These are phyloP conservation scores for Eulimnadia texana DNA, from an alignment of 1,140 invertebrate genomes.

Conservation along the genomic window DNA sequence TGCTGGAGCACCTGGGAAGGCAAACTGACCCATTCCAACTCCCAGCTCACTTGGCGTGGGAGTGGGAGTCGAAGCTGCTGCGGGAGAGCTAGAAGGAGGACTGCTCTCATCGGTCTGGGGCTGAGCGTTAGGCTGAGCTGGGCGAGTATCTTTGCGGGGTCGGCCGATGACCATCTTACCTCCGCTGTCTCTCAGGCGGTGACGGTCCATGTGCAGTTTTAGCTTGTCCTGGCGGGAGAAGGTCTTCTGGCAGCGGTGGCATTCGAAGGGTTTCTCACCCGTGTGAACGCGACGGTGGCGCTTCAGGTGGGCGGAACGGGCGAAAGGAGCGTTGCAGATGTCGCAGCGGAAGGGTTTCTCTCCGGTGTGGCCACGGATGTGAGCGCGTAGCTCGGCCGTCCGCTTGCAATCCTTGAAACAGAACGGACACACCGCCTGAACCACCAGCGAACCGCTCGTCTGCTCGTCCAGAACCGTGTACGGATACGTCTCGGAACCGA, in stretches of 20 bases:
- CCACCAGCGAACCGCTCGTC: conserved; percentile 8
- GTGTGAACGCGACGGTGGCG: conserved; percentile 33
- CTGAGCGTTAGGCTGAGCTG: no score
- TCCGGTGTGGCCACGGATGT: conserved; percentile 29
- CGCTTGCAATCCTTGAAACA: conserved; percentile 22
- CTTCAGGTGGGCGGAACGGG: conserved; percentile 30
- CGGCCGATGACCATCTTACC: conserved; percentile 7
- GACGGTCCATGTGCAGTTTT: conserved; percentile 23
- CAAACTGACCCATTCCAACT: conserved; percentile 14
- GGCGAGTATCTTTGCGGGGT: conserved; percentile 1
- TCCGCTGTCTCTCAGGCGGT: conserved; percentile 15
- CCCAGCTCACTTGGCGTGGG: not conserved
- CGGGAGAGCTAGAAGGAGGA: not conserved
- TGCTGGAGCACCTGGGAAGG: conserved; percentile 12
- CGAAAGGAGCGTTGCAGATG: conserved; percentile 31
- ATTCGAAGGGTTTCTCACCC: conserved; percentile 27
- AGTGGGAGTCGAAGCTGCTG: conserved; percentile 3
- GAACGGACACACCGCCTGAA: conserved; percentile 19
- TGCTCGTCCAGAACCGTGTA: conserved; percentile 15
- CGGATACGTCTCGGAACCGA: conserved; percentile 9
- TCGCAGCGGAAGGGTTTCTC: conserved; percentile 30
- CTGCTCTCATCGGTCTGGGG: no score
- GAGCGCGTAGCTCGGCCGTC: conserved; percentile 23
- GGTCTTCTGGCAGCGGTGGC: conserved; percentile 22
- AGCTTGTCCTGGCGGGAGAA: conserved; percentile 25